Conservation (phyloP, 2,113 vertebrate genomes). For the Rhinichthys klamathensis region DNA sequence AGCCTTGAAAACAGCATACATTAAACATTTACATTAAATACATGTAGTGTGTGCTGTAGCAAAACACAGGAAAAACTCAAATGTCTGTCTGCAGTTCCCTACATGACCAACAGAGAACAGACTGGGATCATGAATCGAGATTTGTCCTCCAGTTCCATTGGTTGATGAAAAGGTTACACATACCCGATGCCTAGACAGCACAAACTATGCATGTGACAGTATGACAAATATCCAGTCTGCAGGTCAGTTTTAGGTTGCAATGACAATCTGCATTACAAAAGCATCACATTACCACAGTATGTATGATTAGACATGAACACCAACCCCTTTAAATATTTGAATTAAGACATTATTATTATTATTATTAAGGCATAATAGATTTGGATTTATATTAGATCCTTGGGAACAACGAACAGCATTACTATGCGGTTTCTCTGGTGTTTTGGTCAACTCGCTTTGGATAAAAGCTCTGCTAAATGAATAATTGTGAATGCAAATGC, state of each 20-base stretch:
- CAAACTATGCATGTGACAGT: background rate
- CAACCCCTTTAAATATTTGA: background rate
- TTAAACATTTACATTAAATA: background rate
- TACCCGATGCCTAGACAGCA: conserved; percentile 20
- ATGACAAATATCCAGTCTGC: background rate
- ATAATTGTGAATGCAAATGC: background rate
- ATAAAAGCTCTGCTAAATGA: conserved; percentile 1
- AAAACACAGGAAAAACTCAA: background rate
- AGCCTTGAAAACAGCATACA: background rate
- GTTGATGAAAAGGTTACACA: conserved; percentile 16
- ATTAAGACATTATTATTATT: background rate
- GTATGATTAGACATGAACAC: background rate
- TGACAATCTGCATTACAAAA: background rate
- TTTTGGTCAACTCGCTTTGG: background rate
- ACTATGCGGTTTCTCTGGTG: background rate
- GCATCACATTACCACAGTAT: background rate
- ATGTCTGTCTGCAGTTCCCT: conserved; percentile 18
- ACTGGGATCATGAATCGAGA: conserved; percentile 25
- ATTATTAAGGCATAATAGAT: background rate
- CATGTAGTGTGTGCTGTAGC: background rate
- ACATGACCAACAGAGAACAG: conserved; percentile 46
- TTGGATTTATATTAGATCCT: background rate
- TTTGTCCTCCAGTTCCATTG: background rate
- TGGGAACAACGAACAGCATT: background rate
- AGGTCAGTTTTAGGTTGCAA: background rate